These are phyloP conservation scores for Luperina nickerlii DNA, from an alignment of 2,888 invertebrate genomes.

Conservation along the genomic window DNA sequence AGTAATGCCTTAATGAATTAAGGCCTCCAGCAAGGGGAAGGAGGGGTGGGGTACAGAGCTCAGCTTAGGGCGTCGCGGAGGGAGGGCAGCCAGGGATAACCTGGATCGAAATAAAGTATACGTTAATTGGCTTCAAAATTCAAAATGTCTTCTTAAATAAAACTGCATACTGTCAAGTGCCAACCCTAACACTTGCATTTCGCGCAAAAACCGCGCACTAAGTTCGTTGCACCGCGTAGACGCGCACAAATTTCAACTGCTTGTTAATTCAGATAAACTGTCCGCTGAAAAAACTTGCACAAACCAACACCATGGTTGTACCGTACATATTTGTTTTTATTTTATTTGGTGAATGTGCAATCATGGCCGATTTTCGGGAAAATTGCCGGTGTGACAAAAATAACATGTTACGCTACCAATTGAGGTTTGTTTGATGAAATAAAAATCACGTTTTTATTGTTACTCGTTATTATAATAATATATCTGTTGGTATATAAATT, in stretches of 20 bases:
- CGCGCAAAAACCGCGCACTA: conserved; percentile 46
- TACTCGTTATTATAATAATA: background rate
- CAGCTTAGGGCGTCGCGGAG: background rate
- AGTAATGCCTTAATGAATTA: background rate
- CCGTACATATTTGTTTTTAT: conserved; percentile 43
- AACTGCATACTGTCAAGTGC: background rate
- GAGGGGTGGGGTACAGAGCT: background rate
- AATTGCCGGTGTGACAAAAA: conserved; percentile 34
- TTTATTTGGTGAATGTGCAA: conserved; percentile 40
- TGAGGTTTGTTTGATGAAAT: conserved; percentile 26
- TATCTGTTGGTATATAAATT: background rate
- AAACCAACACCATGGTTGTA: conserved; percentile 48
- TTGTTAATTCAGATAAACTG: conserved; percentile 60
- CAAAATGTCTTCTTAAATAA: background rate
- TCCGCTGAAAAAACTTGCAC: conserved; percentile 56
- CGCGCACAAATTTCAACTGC: conserved; percentile 56
- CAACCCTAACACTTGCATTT: conserved; percentile 35
- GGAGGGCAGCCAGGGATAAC: background rate
- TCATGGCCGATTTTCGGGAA: conserved; percentile 30
- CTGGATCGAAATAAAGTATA: background rate
- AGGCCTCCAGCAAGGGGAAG: background rate
- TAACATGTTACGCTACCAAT: conserved; percentile 6
- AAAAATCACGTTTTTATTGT: conserved; percentile 15
- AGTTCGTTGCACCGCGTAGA: conserved; percentile 55
- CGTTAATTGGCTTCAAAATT: background rate